A percentile compares a stretch with the other conserved stretches of the same genome.
Conservation (phyloP, 2,888 invertebrate species). For the Leptopterna dolabrata region DNA sequence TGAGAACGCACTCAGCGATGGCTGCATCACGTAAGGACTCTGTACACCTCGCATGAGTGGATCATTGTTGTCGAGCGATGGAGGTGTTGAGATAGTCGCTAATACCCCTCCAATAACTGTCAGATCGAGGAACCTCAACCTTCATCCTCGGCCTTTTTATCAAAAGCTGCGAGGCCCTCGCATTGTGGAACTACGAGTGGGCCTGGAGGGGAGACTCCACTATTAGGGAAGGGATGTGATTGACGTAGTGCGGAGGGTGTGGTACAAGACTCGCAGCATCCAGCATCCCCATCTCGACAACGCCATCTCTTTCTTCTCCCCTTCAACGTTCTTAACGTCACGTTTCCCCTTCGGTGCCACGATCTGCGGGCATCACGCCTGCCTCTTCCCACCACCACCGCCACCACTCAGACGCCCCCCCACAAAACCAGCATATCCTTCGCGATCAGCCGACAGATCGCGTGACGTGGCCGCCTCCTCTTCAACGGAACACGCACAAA, state of each 20-base stretch:
- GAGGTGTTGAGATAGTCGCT: not conserved
- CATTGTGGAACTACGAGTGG: not conserved
- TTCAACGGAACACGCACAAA: not conserved
- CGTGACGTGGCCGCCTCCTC: not conserved
- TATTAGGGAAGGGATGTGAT: not conserved
- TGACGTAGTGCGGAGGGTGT: not conserved
- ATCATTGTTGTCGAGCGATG: not conserved
- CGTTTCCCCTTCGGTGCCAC: not conserved
- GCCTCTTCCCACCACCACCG: not conserved
- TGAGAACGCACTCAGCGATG: not conserved
- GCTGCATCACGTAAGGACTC: not conserved
- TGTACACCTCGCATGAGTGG: not conserved
- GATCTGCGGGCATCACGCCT: not conserved
- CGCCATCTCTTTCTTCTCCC: not conserved
- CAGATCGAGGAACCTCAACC: not conserved
- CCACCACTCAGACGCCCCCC: not conserved
- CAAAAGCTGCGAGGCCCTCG: not conserved
- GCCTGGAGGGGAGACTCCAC: not conserved
- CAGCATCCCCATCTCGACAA: not conserved
- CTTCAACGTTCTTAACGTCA: not conserved
- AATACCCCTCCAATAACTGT: conserved; percentile 32
- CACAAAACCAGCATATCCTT: not conserved
- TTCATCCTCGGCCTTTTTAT: not conserved
- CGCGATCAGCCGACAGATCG: not conserved
- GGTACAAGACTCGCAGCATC: not conserved